phyloP scores from a whole-genome alignment of 2,113 vertebrate genomes.

The Eolophus roseicapilla region DNA sequence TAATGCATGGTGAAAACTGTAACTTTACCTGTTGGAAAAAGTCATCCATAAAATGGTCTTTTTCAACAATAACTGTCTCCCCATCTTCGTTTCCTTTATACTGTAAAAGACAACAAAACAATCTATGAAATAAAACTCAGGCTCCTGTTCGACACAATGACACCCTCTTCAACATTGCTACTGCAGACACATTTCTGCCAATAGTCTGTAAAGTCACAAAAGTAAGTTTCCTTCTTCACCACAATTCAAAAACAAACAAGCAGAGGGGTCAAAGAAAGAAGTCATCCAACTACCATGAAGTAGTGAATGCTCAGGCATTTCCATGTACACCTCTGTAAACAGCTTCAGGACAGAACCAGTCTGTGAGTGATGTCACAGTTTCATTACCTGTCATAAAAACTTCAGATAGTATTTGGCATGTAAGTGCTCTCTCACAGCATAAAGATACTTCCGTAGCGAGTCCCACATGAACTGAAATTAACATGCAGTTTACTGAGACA shows the following conservation, averaged over 20 bases:
- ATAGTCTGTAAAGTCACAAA: neutral
- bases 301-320: neutral
- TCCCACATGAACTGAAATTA: neutral
- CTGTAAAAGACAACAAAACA: constrained; percentile 53
- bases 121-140: neutral
- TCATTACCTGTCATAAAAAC: neutral
- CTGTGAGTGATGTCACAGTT: neutral
- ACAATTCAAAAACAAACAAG: neutral
- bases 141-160: neutral
- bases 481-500: neutral
- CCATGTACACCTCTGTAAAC: neutral
- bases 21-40: constrained; percentile 89
- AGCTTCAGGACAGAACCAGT: neutral
- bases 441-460: neutral
- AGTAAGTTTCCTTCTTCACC: neutral
- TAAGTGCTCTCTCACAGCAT: neutral
- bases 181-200: too few relatives aligned
- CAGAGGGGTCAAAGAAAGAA: neutral
- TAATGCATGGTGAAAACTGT: neutral
- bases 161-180: accelerated
- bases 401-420: neutral
- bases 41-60: constrained; percentile 90
- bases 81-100: constrained; percentile 79
- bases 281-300: neutral
- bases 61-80: constrained; percentile 81